These are phyloP conservation scores for Phasia obesa DNA, from an alignment of 2,888 invertebrate genomes.

Conservation along the genomic window DNA sequence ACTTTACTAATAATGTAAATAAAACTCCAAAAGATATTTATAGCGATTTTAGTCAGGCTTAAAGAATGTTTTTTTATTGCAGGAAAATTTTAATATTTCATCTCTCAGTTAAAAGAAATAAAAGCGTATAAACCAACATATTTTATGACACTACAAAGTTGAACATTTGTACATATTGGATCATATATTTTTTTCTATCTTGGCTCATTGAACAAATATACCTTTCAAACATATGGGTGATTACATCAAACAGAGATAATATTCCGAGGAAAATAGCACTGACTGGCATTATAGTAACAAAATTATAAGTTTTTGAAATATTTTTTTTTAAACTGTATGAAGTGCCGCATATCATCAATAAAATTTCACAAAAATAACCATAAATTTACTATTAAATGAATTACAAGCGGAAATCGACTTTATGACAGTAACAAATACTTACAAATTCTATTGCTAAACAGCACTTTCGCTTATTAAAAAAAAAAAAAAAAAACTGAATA, in stretches of 20 bases:
- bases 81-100: background rate
- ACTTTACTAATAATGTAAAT: background rate
- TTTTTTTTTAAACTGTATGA: background rate
- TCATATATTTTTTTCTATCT: background rate
- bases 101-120: background rate
- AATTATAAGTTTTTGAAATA: background rate
- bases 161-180: background rate
- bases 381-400: constrained; percentile 23
- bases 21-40: background rate
- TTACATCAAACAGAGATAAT: background rate
- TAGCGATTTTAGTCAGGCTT: background rate
- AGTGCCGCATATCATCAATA: background rate
- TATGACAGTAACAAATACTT: constrained; percentile 35
- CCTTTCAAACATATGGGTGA: background rate
- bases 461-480: constrained; percentile 72
- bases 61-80: background rate
- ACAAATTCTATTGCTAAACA: constrained; percentile 29
- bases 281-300: background rate
- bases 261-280: background rate
- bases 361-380: background rate
- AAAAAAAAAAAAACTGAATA: constrained; percentile 9
- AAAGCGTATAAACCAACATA: constrained; percentile 37
- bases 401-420: constrained; percentile 42
- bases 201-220: background rate
- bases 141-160: constrained; percentile 43